Evolutionary conservation across 2,797 vertebrate species (phyloP).

Genomic region (Erethizon dorsatum): DNA sequence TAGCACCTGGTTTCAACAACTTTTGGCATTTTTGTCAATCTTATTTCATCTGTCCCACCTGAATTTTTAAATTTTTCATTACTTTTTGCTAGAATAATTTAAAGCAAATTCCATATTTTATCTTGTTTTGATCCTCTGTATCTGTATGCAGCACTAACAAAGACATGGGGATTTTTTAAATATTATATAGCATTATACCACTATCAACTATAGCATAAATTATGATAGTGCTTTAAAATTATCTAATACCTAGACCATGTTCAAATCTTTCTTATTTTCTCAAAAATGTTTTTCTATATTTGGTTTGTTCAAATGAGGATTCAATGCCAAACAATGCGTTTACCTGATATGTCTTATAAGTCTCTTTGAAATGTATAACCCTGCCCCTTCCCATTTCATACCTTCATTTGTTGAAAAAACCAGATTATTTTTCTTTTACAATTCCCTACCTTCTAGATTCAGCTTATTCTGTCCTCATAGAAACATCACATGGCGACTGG

Average conservation of each 20-base stretch:
- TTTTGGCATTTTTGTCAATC: neutral
- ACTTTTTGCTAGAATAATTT: slow-evolving; percentile 53
- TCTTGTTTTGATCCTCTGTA: slow-evolving; percentile 13
- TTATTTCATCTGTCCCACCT: neutral
- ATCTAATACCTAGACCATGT: neutral
- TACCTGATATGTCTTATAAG: neutral
- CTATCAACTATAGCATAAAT: slow-evolving; percentile 32
- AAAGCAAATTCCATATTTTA: neutral
- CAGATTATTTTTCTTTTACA: slow-evolving; percentile 22
- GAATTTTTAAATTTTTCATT: slow-evolving; percentile 12
- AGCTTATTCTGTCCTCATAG: neutral
- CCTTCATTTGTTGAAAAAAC: neutral
- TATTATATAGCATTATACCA: neutral
- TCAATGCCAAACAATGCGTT: neutral
- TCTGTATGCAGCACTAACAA: neutral
- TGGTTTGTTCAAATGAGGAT: slow-evolving; percentile 24
- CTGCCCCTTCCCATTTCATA: neutral
- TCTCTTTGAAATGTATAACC: slow-evolving; percentile 25
- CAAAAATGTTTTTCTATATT: neutral
- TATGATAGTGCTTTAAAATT: slow-evolving; percentile 5
- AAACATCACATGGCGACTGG: neutral
- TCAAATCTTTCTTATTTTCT: neutral
- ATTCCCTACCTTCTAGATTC: neutral
- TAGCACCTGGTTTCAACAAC: neutral
- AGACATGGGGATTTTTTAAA: neutral